These are phyloP conservation scores for Amphimallon solstitiale DNA, from an alignment of 2,888 invertebrate species.

Conservation along the genomic window DNA sequence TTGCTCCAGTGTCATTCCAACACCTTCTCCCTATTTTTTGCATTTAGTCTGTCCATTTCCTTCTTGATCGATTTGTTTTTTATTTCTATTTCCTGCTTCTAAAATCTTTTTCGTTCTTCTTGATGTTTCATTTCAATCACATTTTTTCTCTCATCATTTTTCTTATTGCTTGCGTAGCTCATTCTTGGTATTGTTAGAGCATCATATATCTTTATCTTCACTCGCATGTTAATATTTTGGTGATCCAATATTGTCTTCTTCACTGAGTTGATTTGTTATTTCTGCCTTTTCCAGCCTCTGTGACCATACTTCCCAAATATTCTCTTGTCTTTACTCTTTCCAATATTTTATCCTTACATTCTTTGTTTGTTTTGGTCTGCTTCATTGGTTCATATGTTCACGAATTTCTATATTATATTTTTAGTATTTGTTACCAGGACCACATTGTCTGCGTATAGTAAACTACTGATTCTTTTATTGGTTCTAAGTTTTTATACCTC, in stretches of 20 bases:
- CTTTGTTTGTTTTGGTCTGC: not conserved
- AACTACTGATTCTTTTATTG: not conserved
- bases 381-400: not conserved
- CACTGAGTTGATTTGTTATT: not conserved
- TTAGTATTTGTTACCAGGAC: not conserved
- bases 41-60: not conserved
- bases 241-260: not conserved
- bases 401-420: not conserved
- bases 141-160: not conserved
- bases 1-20: too few relatives aligned
- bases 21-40: not conserved
- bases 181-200: too few relatives aligned
- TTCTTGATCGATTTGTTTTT: not conserved
- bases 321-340: not conserved
- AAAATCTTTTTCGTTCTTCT: not conserved
- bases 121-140: too few relatives aligned
- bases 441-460: not conserved
- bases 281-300: not conserved
- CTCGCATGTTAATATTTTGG: not conserved
- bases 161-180: too few relatives aligned
- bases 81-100: not conserved
- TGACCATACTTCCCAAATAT: not conserved
- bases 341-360: slow-evolving; percentile 2
- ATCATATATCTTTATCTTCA: not conserved
- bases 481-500: not conserved